Base-by-base conservation (phyloP, 2,113 vertebrate species). In the Leptobrachium leishanense region DNA sequence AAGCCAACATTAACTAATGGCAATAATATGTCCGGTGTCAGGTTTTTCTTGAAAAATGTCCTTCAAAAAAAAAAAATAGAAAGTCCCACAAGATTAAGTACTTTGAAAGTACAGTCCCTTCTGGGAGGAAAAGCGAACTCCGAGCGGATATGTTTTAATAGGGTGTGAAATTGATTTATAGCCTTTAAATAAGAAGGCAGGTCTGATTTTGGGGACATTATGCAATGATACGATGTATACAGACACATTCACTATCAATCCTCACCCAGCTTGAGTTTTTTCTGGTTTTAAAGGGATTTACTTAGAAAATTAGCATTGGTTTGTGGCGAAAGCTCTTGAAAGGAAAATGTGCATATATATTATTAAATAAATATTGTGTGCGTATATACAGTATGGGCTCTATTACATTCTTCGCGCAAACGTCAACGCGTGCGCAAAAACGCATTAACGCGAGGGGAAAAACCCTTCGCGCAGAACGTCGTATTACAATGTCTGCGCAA, bases 1-100 rank as follows among this genome's bases (percentile, higher is more conserved):
- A 68, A 66, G 62, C 9, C 44, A 59, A 62, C 59, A 72, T 66
- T 77, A 77, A 77, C 77, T 79, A 79, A 79, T 79, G 69, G 69
- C 77, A 79, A 79, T 79, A 46, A 53, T 53, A 72, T 79, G 69
- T 79, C 31, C 64, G 39, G 55, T 72, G 69, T 77, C 75, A 72
- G 46, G 44, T 12, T 50, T 79, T 79, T 31, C 20, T 72, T 79
- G 69, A 79, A 72, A 72, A 72, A 72, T 72, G 68, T 43, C 66
- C 63, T 20, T 46, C 20, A 69, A 11, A 66, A 71, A 79, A 79
- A 72, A 79, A n/a, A 72, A 79, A 79, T 31, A 31, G 20, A 31
- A 31, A 31, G 20, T 79, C 75, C 11, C 68, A 72, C 63, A 72
- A 64, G 64, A 79, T 79, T 79, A 72, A 79, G 57, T 72, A 50